Evolutionary conservation across 2,797 vertebrate species (phyloP), one percentile per base, ranked within the genome.

Genomic region (Zonotrichia albicollis): DNA sequence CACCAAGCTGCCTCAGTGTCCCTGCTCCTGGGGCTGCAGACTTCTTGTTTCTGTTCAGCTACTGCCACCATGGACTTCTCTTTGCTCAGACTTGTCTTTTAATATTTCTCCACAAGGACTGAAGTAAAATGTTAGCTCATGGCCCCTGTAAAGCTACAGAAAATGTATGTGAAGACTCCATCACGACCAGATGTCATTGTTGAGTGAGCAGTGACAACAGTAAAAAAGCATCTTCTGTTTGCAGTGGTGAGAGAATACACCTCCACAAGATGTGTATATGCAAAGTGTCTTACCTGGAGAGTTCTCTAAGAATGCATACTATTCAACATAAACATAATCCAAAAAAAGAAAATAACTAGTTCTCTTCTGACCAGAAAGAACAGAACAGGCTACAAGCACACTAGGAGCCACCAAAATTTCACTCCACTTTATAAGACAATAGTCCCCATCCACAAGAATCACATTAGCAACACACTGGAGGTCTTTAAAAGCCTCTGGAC

Each of bases 151-250:
- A 86, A 60, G 50, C 34, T 46, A 72, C 23, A 58, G 19, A 62
- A 66, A 71, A 82, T 2, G 11, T 50, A 16, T 11, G 10, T 25
- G 40, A 85, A 62, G 48, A 43, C 62, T 15, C 10, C 20, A 43
- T 36, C 58, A 9, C 0, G 0, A 61, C 6, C 38, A 66, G 23
- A 72, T 13, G 19, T 29, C 32, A 36, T 30, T 60, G 51, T 6
- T 51, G 43, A 36, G 6, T 34, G 27, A 10, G 9, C 36, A 76
- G 19, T 16, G 17, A 53, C 18, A 78, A 36, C 14, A 26, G 36
- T 5, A 42, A 80, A 50, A 68, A 82, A 74, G n/a, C 30, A 57
- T 21, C 29, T 46, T 73, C 30, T 58, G 5, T 20, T 45, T 62
- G 38, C 45, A 48, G 51, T 38, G 61, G 40, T 45, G 36, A 90